Conservation (phyloP, 2,113 vertebrate species). For the Maccullochella peelii region DNA sequence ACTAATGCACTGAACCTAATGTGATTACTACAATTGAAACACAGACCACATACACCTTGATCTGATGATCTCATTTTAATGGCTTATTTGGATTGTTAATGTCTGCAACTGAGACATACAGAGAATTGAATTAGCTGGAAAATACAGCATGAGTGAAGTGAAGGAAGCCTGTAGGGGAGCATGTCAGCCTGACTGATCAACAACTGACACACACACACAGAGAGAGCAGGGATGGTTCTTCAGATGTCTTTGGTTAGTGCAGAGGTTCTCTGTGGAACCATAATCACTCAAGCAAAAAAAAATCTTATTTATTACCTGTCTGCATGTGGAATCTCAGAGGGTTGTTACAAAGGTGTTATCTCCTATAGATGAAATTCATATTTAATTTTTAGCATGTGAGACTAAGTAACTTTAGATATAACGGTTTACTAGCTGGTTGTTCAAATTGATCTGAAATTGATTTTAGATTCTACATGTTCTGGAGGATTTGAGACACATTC, state of each 20-base stretch:
- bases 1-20: neutral
- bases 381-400: too few species aligned
- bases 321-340: neutral
- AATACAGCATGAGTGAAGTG: neutral
- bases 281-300: neutral
- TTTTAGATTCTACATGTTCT: too few species aligned
- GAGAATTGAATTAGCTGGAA: neutral
- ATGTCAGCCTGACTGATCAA: neutral
- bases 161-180: slow-evolving; percentile 1
- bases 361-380: too few species aligned
- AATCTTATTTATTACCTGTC: neutral
- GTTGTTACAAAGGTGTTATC: too few species aligned
- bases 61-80: slow-evolving; percentile 10
- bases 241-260: neutral
- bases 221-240: neutral
- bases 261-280: neutral
- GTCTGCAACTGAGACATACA: neutral
- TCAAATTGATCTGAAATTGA: too few species aligned
- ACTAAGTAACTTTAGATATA: too few species aligned
- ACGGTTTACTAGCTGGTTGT: too few species aligned
- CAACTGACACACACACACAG: too few species aligned
- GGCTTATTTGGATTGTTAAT: neutral
- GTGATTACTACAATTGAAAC: slow-evolving; percentile 13
- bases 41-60: slow-evolving; percentile 17
- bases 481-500: neutral